Base-by-base conservation (phyloP, 2,888 invertebrate genomes). In the Fragum sueziense region DNA sequence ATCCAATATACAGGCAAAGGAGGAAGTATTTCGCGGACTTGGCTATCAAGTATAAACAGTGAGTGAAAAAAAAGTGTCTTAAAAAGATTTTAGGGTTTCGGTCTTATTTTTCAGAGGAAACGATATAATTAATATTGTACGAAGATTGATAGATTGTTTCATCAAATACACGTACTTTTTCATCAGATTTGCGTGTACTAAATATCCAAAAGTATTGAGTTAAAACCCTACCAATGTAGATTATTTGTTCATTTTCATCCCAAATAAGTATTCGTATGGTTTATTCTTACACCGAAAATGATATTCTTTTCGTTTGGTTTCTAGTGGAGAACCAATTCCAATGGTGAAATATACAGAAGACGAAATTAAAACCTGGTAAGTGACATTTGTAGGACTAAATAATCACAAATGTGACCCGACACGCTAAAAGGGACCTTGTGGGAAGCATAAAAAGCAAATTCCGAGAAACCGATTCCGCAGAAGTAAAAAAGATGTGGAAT, bases 31-130 rank as follows among this genome's bases (percentile, higher is more conserved):
- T 99, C 92, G 96, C 97, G 1, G 97, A 97, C 71, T 97, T 99
- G 82, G 99, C 99, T 0, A 97, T 97, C 93, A 96, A 96, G 87
- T 99, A 98, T 92, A 97, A 96, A 95, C 96, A 98, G 99, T 99
- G 94, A 65, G 65, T 3, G 20, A 17, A n/a, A 7, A 17, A 11
- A 17, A 22, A 54, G 22, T n/a, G 14, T 54, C 14, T 54, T 11
- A 9, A 17, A 41, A 14, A 14, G 41, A 14, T 41, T 41, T 9
- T 41, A 14, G 17, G 9, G 9, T n/a, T 52, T 52, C 52, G 4
- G 4, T 6, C 7, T 6, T n/a, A 11, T 7, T 6, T 52, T 17
- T n/a, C 52, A 52, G 22, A 52, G 7, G 20, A 52, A 7, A 52
- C 6, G 14, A 4, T 29, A 29, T 25, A 29, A 17, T 31, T 11